Conservation (phyloP, 2,888 invertebrate genomes). For the Hydroisotoma schaefferi region DNA sequence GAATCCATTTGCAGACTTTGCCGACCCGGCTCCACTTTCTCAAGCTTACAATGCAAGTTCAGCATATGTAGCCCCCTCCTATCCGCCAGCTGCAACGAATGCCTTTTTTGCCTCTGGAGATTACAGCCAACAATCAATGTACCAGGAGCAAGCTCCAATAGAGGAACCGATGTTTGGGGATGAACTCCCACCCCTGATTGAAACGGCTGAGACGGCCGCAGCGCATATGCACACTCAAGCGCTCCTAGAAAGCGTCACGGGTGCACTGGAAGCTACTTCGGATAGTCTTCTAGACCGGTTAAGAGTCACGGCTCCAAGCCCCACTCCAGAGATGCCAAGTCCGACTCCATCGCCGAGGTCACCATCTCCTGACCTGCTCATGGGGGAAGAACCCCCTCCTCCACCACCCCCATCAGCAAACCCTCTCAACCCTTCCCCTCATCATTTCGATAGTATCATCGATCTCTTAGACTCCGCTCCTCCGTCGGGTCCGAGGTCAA, state of each 20-base stretch:
- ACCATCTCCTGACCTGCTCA: slow-evolving; percentile 44
- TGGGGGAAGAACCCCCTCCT: slow-evolving; percentile 40
- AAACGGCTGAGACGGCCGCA: slow-evolving; percentile 54
- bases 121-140: no score
- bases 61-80: not conserved
- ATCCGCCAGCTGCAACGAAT: not conserved
- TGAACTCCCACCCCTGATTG: not conserved
- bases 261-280: slow-evolving; percentile 82
- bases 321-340: slow-evolving; percentile 60
- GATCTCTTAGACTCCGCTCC: slow-evolving; percentile 47
- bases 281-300: slow-evolving; percentile 76
- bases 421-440: slow-evolving; percentile 46
- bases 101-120: slow-evolving; percentile 31
- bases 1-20: slow-evolving; percentile 43
- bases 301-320: slow-evolving; percentile 81
- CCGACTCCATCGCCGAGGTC: slow-evolving; percentile 71
- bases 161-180: no score
- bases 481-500: slow-evolving; percentile 34
- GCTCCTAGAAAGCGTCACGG: slow-evolving; percentile 77
- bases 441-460: slow-evolving; percentile 41
- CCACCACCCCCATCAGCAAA: slow-evolving; percentile 45
- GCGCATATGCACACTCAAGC: slow-evolving; percentile 72
- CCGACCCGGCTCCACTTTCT: slow-evolving; percentile 17
- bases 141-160: no score
- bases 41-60: not conserved